Evolutionary conservation across 2,797 vertebrate species (phyloP).

Genomic region (Lepidocolaptes lacrymiger): DNA sequence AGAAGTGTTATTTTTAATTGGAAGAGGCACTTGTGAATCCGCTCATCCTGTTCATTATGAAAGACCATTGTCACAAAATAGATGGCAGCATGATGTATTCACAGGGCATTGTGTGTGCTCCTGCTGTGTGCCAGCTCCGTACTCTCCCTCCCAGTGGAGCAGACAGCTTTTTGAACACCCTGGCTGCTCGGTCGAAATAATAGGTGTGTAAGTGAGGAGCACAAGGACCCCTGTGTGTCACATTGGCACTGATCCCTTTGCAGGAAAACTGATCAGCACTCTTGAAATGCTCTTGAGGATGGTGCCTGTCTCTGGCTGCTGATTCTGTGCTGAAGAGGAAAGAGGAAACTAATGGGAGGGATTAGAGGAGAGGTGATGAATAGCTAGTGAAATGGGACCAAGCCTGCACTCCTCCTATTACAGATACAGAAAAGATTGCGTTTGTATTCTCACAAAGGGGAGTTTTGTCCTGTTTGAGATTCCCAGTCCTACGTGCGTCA

Average conservation of each 20-base stretch:
- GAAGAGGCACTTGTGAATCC: background rate
- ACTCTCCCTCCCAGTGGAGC: background rate
- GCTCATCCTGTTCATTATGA: background rate
- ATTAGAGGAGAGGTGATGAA: background rate
- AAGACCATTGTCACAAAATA: background rate
- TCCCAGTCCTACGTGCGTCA: rapidly evolving
- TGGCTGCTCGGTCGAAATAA: background rate
- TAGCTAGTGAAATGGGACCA: background rate
- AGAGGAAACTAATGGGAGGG: background rate
- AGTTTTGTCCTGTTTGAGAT: background rate
- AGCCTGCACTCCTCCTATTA: background rate
- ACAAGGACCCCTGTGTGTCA: background rate
- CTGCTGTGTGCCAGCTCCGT: rapidly evolving
- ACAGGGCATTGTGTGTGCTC: background rate
- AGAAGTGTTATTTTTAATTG: conserved; percentile 51
- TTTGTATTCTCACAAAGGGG: background rate
- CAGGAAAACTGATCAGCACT: background rate
- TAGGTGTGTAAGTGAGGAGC: background rate
- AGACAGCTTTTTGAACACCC: background rate
- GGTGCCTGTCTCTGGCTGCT: background rate
- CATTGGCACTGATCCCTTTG: rapidly evolving
- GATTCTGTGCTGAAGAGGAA: background rate
- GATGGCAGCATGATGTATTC: background rate
- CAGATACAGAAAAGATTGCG: background rate
- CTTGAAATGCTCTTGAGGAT: background rate